Conservation (phyloP, 2,113 vertebrate species). For the Thunnus thynnus region DNA sequence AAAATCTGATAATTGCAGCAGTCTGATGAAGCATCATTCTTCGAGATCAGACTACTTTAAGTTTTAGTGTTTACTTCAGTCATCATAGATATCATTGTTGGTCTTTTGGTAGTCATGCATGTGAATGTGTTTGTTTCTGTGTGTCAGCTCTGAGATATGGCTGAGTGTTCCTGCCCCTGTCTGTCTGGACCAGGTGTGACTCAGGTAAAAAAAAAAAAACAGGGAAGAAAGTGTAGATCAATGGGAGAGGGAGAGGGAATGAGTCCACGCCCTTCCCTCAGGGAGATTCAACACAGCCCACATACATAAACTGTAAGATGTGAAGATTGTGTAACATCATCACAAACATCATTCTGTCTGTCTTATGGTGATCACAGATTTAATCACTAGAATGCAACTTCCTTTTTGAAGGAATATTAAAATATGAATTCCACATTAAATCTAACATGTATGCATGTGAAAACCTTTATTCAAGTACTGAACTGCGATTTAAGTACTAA, state of each 20-base stretch:
- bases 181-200: slow-evolving; percentile 41
- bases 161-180: slow-evolving; percentile 34
- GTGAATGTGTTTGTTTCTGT: slow-evolving; percentile 13
- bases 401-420: no score
- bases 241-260: not conserved
- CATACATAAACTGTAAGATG: not conserved
- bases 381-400: no score
- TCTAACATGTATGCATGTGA: no score
- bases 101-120: slow-evolving; percentile 30
- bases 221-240: not conserved
- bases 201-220: slow-evolving; percentile 9
- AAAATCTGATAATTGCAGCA: not conserved
- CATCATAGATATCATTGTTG: not conserved
- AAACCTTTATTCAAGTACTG: no score
- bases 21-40: not conserved
- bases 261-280: slow-evolving; percentile 25
- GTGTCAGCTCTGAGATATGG: slow-evolving; percentile 29
- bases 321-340: slow-evolving; percentile 1
- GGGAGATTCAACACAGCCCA: slow-evolving; percentile 11
- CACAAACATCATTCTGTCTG: not conserved
- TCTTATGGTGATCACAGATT: no score
- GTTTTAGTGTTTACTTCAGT: not conserved
- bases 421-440: no score
- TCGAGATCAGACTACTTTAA: slow-evolving; percentile 24
- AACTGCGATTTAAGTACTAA: no score